Base-by-base conservation (phyloP, 2,797 vertebrate genomes). In the Benthosema pterotum region DNA sequence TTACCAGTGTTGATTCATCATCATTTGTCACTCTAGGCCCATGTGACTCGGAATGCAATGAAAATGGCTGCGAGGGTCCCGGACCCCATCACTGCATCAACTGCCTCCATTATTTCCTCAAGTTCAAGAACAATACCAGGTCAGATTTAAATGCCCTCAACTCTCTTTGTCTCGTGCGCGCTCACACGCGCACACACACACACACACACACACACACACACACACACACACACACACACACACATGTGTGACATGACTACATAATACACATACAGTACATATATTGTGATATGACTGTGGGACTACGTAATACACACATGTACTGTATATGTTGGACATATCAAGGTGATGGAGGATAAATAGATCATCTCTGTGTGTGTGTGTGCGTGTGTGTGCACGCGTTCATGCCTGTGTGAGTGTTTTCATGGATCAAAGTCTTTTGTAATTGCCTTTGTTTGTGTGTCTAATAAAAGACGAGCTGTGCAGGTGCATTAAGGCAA, bases 111-210 rank as follows among this genome's bases (percentile, higher is more conserved):
- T 97, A 94, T 84, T 98, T 98, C 90, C 96, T 99, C 82, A 99
- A 99, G 90, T 95, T 98, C 84, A 98, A 97, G 87, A 99, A 99
- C 85, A 98, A 98, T 74, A 99, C 98, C 75, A 94, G 96, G 98
- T 98, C 11, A 71, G 83, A 55, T 19, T 17, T 25, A 5, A 11
- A 15, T 42, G 32, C 17, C 42, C 53, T 55, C 53, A 17, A 12
- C 14, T 16, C 11, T 17, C 13, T 19, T n/a, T n/a, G n/a, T n/a
- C n/a, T n/a, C n/a, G n/a, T n/a, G n/a, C n/a, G n/a, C n/a, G n/a
- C n/a, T n/a, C n/a, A n/a, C n/a, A n/a, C n/a, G n/a, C n/a, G n/a
- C n/a, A n/a, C n/a, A n/a, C n/a, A n/a, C n/a, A n/a, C n/a, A n/a
- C n/a, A n/a, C n/a, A n/a, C n/a, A n/a, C n/a, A n/a, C n/a, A n/a